These are phyloP conservation scores for Drosophila fungiperda DNA, from an alignment of 2,888 invertebrate genomes.

Conservation along the genomic window DNA sequence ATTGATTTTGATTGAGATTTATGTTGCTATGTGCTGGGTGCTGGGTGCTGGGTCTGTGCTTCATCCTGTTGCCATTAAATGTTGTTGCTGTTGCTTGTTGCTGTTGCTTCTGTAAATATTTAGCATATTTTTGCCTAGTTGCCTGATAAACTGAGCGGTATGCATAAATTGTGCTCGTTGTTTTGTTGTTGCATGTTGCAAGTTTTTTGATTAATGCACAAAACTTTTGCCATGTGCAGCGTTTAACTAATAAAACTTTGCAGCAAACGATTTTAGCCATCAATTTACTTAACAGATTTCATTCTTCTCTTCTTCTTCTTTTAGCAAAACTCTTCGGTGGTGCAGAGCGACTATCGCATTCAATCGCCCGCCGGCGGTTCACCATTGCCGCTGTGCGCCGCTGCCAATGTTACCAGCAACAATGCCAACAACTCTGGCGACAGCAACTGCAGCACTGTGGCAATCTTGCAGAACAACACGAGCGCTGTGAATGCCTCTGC, in stretches of 20 bases:
- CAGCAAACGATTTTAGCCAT: constrained; percentile 39
- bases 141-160: constrained; percentile 47
- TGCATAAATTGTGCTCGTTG: constrained; percentile 59
- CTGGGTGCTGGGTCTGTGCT: constrained; percentile 4
- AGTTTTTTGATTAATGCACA: constrained; percentile 71
- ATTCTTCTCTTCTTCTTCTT: not conserved
- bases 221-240: constrained; percentile 58
- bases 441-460: constrained; percentile 80
- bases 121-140: constrained; percentile 65
- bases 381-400: constrained; percentile 88
- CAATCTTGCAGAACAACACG: constrained; percentile 86
- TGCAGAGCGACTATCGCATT: constrained; percentile 91
- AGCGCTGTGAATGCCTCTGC: constrained; percentile 81
- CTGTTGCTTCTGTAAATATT: constrained; percentile 46
- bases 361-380: constrained; percentile 87
- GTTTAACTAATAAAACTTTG: constrained; percentile 51
- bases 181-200: constrained; percentile 29
- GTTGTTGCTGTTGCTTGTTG: constrained; percentile 10
- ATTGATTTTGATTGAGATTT: constrained; percentile 82
- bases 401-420: constrained; percentile 80
- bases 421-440: constrained; percentile 79
- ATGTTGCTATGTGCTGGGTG: constrained; percentile 45
- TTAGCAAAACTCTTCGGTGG: constrained; percentile 90
- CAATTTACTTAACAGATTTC: constrained; percentile 35
- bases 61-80: constrained; percentile 45